Base-by-base conservation (phyloP, 2,113 vertebrate genomes). In the Romanogobio albipinnatus region DNA sequence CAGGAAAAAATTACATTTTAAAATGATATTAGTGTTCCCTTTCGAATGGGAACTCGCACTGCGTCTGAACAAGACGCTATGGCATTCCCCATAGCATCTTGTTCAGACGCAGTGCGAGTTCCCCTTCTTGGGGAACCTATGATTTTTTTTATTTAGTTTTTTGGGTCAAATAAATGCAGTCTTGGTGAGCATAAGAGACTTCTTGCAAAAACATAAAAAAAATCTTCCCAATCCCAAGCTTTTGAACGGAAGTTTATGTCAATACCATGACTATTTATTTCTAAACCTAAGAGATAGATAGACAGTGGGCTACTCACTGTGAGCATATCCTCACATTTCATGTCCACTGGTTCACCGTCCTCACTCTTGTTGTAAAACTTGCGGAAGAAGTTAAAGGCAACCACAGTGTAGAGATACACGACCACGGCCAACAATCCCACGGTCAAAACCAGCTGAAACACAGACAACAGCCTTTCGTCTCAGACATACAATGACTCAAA, bases 271-370 rank as follows among this genome's bases (percentile, higher is more conserved):
- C 39, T 1, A 47, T 43, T 49, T 1, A 47, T 43, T 49, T 59
- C 26, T 15, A 33, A 82, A 53, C 51, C 36, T 47, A 56, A 22
- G 36, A 70, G 22, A 39, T 36, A 22, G 19, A 56, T 56, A 83
- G 4, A n/a, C 13, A 43, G 11, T 84, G n/a, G 17, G 70, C 6
- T 84, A 93, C 95, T 95, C 91, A 99, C 98, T 33, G 96, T 98
- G 4, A 99, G 92, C 98, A 99, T 99, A 88, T 98, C 97, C 15
- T 99, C 96, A 91, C 97, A 99, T 89, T 99, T 99, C 97, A 99
- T 98, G 83, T 98, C 97, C 58, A 93, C 93, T 3, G 94, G 89
- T 68, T 96, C 95, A 29, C 95, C 95, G 6, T 98, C 96, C 87
- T 97, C 96, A 33, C 96, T 97, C 88, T 97, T 98, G 90, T 97